Conservation (phyloP, 1,140 invertebrate species). For the Drosophila setifemur region DNA sequence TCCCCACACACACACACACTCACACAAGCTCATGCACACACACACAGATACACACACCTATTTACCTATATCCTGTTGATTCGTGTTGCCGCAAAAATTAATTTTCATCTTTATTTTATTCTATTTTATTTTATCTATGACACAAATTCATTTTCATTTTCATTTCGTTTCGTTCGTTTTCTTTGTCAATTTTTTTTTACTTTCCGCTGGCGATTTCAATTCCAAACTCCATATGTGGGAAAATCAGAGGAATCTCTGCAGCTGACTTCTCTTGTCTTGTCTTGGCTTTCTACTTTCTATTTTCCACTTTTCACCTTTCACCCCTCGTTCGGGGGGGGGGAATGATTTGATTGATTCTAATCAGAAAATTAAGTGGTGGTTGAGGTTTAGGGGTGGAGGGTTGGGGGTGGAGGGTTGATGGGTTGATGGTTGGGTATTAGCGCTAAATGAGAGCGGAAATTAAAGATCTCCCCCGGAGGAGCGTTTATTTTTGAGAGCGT, state of each 20-base stretch:
- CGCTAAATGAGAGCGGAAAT: not conserved
- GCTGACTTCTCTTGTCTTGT: not conserved
- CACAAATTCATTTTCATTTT: slow-evolving; percentile 27
- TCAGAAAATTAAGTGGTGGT: slow-evolving; percentile 78
- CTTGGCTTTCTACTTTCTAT: too few relatives aligned
- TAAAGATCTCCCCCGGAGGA: too few relatives aligned
- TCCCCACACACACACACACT: not conserved
- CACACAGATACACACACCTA: not conserved
- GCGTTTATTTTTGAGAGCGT: too few relatives aligned
- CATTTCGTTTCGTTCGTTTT: slow-evolving; percentile 2
- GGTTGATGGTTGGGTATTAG: slow-evolving; percentile 8
- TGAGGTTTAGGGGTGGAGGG: slow-evolving; percentile 9
- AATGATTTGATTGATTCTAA: slow-evolving; percentile 81
- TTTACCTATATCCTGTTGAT: not conserved
- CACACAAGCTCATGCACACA: not conserved
- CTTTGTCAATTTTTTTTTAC: slow-evolving; percentile 36
- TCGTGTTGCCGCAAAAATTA: slow-evolving; percentile 64
- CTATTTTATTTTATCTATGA: slow-evolving; percentile 36
- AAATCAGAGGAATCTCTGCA: not conserved
- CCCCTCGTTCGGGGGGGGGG: too few relatives aligned
- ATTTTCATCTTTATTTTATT: slow-evolving; percentile 63
- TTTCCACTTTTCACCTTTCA: slow-evolving; percentile 3
- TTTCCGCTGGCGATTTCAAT: slow-evolving; percentile 46
- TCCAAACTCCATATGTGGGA: slow-evolving; percentile 53
- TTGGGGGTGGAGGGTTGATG: too few relatives aligned